Conservation (phyloP, 2,113 vertebrate genomes). For the Anthoscopus minutus region DNA sequence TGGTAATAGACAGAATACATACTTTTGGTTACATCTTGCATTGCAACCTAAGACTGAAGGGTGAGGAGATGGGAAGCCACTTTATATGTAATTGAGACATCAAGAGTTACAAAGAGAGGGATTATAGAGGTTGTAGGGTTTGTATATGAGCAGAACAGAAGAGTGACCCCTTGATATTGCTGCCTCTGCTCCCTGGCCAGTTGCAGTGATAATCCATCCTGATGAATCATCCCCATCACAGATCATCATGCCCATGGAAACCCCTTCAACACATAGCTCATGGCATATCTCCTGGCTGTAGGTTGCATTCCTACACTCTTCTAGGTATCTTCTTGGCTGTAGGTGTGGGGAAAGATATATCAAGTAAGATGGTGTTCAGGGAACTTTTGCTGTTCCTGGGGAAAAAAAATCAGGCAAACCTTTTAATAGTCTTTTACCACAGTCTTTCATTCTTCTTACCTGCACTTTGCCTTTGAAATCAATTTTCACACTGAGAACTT, state of each 20-base stretch:
- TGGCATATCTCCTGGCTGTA: not conserved
- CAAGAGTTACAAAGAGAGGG: not conserved
- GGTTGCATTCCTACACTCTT: not conserved
- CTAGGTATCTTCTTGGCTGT: not conserved
- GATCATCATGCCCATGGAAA: not conserved
- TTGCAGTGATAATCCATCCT: not conserved
- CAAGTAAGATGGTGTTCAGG: not conserved
- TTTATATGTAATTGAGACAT: not conserved
- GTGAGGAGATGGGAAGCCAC: rapidly evolving
- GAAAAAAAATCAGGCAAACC: not conserved
- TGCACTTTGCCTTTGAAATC: not conserved
- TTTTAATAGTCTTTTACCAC: not conserved
- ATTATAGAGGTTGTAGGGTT: not conserved
- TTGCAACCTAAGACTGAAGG: too few relatives aligned
- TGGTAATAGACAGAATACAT: too few relatives aligned
- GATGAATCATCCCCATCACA: not conserved
- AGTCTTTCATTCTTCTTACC: not conserved
- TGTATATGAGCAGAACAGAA: not conserved
- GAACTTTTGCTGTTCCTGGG: not conserved
- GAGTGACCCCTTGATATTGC: rapidly evolving
- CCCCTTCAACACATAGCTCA: not conserved
- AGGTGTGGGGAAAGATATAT: not conserved
- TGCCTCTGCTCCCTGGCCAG: not conserved
- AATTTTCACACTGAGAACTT: too few relatives aligned
- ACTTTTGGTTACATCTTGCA: too few relatives aligned